Evolutionary conservation across 2,113 vertebrate species (phyloP).

Genomic region (Eidolon helvum): DNA sequence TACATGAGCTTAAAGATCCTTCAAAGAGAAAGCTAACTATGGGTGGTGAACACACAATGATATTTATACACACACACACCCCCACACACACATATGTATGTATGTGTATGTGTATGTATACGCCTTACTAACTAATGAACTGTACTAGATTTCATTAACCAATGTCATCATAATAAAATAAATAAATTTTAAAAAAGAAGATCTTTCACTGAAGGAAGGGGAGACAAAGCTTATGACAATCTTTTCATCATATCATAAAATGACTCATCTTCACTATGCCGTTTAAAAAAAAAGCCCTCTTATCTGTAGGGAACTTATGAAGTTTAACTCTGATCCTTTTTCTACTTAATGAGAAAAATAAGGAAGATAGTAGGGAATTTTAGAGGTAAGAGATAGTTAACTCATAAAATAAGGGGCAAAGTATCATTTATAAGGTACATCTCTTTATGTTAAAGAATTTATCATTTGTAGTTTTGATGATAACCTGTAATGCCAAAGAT

Average conservation of each 20-base stretch:
- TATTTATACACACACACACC: too few species aligned
- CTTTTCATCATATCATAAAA: not conserved
- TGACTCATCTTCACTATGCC: not conserved
- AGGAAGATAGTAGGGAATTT: not conserved
- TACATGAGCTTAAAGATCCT: not conserved
- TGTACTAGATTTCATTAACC: too few species aligned
- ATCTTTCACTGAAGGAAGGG: not conserved
- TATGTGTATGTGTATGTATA: too few species aligned
- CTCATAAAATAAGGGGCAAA: not conserved
- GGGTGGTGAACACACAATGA: too few species aligned
- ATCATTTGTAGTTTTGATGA: not conserved
- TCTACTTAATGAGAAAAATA: slow-evolving; percentile 4
- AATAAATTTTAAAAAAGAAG: not conserved
- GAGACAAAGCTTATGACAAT: not conserved
- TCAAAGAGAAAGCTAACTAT: too few species aligned
- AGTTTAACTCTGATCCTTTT: not conserved
- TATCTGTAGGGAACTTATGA: not conserved
- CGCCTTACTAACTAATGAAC: too few species aligned
- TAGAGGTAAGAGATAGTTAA: not conserved
- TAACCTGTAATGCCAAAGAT: not conserved
- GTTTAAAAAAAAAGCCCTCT: not conserved
- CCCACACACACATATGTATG: too few species aligned
- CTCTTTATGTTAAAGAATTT: not conserved
- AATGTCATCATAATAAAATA: too few species aligned
- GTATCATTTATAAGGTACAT: not conserved